Percentiles rank a stretch among this genome's conserved stretches.
phyloP scores from a whole-genome alignment of 2,888 invertebrate species.

The Tolmerus cingulatus region DNA sequence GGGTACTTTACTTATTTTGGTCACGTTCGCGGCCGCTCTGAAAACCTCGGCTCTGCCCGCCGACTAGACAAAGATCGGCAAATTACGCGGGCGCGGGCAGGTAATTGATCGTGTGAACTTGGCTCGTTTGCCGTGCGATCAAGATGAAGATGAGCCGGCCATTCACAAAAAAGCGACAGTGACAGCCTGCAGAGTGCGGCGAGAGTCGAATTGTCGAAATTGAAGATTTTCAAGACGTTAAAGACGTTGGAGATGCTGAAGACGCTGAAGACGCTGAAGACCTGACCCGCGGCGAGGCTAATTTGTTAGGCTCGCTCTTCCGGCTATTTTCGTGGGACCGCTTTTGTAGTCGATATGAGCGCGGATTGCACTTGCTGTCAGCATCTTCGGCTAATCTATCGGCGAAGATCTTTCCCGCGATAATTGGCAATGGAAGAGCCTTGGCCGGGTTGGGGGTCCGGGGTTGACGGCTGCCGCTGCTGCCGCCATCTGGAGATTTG shows the following conservation, averaged over 20 bases:
- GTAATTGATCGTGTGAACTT: conserved; percentile 48
- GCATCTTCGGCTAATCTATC: not conserved
- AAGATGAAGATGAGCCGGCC: not conserved
- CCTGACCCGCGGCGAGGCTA: not conserved
- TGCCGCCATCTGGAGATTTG: not conserved
- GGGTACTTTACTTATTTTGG: not conserved
- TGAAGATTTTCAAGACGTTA: not conserved
- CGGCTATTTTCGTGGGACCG: conserved; percentile 14
- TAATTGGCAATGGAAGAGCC: conserved; percentile 1
- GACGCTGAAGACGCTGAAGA: not conserved
- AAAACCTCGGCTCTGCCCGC: not conserved
- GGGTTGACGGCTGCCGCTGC: not conserved
- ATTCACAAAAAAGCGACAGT: conserved; percentile 8
- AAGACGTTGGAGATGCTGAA: not conserved
- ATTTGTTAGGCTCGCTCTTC: not conserved
- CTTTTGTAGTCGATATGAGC: not conserved
- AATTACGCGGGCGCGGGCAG: conserved; percentile 7
- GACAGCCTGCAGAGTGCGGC: not conserved
- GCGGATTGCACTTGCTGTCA: conserved; percentile 14
- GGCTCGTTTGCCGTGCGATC: conserved; percentile 38
- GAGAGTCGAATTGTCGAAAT: not conserved
- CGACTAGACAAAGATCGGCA: not conserved
- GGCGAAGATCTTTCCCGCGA: conserved; percentile 12
- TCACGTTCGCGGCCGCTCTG: not conserved
- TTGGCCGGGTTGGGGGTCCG: not conserved